Evolutionary conservation across 2,888 invertebrate species (phyloP).

Genomic region (Drosophila eohydei): DNA sequence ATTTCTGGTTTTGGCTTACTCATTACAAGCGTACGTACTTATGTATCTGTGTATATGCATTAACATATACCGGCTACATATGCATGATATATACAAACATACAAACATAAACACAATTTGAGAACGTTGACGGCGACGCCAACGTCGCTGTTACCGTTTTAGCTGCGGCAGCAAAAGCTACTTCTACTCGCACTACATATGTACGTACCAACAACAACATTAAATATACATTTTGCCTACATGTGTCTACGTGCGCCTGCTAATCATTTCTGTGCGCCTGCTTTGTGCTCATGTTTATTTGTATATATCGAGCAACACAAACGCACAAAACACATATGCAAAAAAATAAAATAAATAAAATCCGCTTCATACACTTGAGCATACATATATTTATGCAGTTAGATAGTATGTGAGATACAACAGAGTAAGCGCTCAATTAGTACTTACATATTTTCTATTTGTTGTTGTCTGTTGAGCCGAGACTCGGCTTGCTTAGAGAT

Average conservation of each 20-base stretch:
- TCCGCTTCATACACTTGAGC: conserved; percentile 28
- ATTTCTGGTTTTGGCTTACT: conserved; percentile 75
- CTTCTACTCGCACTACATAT: conserved; percentile 56
- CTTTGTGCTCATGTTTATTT: conserved; percentile 79
- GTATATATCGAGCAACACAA: conserved; percentile 81
- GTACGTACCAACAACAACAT: conserved; percentile 46
- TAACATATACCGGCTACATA: conserved; percentile 40
- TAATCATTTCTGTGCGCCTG: conserved; percentile 78
- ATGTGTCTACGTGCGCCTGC: conserved; percentile 51
- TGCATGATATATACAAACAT: conserved; percentile 15
- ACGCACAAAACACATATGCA: conserved; percentile 69
- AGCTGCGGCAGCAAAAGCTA: conserved; percentile 58
- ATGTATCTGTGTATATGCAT: conserved; percentile 29
- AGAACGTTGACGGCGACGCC: conserved; percentile 58
- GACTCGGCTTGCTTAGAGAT: conserved; percentile 4
- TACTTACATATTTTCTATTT: conserved; percentile 17
- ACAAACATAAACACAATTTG: conserved; percentile 72
- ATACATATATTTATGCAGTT: conserved; percentile 36
- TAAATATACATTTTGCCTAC: conserved; percentile 52
- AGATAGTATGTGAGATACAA: conserved; percentile 23
- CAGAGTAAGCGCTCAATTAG: conserved; percentile 19
- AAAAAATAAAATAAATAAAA: conserved; percentile 49
- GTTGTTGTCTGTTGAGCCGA: conserved; percentile 18
- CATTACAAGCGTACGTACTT: conserved; percentile 60
- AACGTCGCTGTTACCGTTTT: conserved; percentile 68